Percentiles rank a stretch among this genome's conserved stretches.
Evolutionary conservation across 2,797 vertebrate species (phyloP).

Genomic region (Mergus octosetaceus): DNA sequence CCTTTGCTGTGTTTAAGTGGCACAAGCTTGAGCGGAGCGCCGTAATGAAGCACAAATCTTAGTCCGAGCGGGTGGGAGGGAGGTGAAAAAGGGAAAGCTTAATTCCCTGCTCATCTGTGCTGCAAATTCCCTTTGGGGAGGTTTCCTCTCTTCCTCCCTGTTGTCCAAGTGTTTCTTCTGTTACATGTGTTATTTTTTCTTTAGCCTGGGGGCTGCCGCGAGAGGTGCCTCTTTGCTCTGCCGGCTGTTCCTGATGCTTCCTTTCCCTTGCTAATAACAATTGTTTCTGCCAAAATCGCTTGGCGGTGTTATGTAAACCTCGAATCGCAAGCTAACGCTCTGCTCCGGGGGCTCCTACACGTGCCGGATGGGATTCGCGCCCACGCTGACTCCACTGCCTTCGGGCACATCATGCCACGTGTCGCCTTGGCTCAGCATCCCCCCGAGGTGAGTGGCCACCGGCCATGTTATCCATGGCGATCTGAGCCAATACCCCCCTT

Average conservation of each 20-base stretch:
- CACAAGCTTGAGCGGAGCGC: accelerated
- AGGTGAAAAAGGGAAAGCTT: neutral
- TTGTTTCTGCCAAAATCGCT: constrained; percentile 45
- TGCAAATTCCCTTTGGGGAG: neutral
- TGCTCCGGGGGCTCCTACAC: neutral
- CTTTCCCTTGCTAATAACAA: constrained; percentile 10
- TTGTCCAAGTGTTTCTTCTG: neutral
- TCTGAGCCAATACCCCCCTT: accelerated
- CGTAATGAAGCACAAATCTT: neutral
- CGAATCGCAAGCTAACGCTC: constrained; percentile 15
- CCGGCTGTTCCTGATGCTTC: constrained; percentile 48
- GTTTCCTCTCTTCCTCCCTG: neutral
- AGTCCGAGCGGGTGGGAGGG: neutral
- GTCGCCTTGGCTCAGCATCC: neutral
- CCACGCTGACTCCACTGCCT: neutral
- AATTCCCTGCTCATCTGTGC: neutral
- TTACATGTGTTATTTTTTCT: neutral
- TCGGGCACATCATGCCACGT: accelerated
- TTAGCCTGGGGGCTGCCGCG: constrained; percentile 19
- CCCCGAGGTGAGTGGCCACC: neutral
- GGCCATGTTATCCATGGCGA: accelerated
- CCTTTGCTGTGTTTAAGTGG: accelerated
- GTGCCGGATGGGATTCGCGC: neutral
- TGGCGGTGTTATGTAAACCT: constrained; percentile 55
- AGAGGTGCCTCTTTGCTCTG: constrained; percentile 43